These are phyloP conservation scores for Anolis sagrei DNA, from an alignment of 2,113 vertebrate genomes.

Conservation along the genomic window DNA sequence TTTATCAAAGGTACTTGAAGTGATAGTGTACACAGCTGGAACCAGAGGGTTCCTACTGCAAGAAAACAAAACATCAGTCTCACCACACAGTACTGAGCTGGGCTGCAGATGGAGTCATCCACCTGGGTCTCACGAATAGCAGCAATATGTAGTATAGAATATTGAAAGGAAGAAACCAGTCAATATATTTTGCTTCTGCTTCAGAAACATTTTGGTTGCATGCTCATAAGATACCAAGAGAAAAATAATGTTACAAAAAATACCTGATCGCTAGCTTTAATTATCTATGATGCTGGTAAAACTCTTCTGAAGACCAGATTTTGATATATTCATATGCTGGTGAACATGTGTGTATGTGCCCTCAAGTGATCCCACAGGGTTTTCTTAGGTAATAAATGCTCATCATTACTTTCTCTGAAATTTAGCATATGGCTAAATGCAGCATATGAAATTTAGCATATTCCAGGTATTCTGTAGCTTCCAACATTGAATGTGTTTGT, in stretches of 20 bases:
- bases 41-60: slow-evolving; percentile 7
- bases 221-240: background rate
- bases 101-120: background rate
- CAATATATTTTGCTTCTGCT: too few relatives aligned
- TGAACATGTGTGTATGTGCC: too few relatives aligned
- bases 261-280: background rate
- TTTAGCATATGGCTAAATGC: too few relatives aligned
- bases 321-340: too few relatives aligned
- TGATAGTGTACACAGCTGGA: background rate
- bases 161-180: background rate
- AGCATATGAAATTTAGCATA: too few relatives aligned
- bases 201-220: background rate
- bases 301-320: background rate
- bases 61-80: background rate
- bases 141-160: background rate
- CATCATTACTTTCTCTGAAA: too few relatives aligned
- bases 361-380: too few relatives aligned
- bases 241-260: background rate
- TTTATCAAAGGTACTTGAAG: background rate
- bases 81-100: background rate
- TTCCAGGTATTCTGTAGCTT: too few relatives aligned
- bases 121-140: background rate
- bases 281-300: background rate
- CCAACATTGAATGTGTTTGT: too few relatives aligned
- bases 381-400: too few relatives aligned